phyloP scores from a whole-genome alignment of 1,140 invertebrate species.

The Eumeta japonica region DNA sequence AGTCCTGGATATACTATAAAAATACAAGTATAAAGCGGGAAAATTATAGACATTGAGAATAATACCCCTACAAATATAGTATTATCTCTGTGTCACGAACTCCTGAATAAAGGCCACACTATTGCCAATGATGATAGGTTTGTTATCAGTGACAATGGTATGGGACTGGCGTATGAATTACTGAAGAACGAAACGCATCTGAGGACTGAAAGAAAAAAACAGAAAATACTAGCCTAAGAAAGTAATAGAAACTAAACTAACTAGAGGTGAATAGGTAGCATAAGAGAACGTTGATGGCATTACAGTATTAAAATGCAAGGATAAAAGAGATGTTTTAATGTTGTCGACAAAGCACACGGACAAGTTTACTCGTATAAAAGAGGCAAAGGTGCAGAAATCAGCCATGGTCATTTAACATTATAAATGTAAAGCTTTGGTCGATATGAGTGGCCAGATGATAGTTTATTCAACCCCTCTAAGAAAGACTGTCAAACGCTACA shows the following conservation, averaged over 20 bases:
- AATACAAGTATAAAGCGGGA: conserved; percentile 29
- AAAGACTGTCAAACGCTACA: conserved; percentile 38
- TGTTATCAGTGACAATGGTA: too few species aligned
- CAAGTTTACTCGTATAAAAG: conserved; percentile 24
- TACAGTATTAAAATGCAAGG: conserved; percentile 46
- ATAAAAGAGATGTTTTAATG: conserved; percentile 41
- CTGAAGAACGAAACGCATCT: conserved; percentile 46
- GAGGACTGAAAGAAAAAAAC: conserved; percentile 44
- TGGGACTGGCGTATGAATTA: conserved; percentile 36
- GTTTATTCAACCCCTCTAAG: conserved; percentile 35
- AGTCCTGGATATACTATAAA: conserved; percentile 27
- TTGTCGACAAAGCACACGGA: conserved; percentile 38
- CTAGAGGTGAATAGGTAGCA: conserved; percentile 32
- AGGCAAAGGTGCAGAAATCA: conserved; percentile 30
- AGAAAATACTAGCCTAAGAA: conserved; percentile 38
- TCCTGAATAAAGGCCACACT: conserved; percentile 31
- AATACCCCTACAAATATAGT: conserved; percentile 29
- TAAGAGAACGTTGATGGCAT: conserved; percentile 39
- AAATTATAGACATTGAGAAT: conserved; percentile 25
- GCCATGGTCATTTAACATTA: conserved; percentile 40
- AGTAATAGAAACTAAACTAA: conserved; percentile 38
- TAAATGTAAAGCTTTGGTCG: conserved; percentile 32
- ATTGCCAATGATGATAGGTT: conserved; percentile 47
- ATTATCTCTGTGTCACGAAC: conserved; percentile 22
- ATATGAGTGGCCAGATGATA: conserved; percentile 42